Base-by-base conservation (phyloP, 2,113 vertebrate species). In the Chionodraco myersi region DNA sequence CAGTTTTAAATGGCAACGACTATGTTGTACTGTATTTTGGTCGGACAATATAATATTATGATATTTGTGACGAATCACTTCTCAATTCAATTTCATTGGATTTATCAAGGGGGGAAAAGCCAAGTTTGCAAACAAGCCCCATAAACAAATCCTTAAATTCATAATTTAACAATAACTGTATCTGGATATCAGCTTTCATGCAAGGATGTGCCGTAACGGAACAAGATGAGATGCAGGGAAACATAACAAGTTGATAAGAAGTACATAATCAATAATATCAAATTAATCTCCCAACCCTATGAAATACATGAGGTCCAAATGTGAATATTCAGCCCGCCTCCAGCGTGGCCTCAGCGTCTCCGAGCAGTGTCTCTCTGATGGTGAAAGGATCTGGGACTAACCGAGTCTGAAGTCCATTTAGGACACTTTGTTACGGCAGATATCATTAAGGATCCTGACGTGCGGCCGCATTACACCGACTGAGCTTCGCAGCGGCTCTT, bases 371-470 rank as follows among this genome's bases (percentile, higher is more conserved):
- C 45, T 62, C 21, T 57, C 26, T 61, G 26, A 61, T 48, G 58
- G 18, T 30, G 30, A 53, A 53, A 53, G 60, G 5, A 77, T 65
- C 48, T 59, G 53, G 6, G n/a, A n/a, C 10, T 26, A 4, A 45
- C 15, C n/a, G 56, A 47, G 56, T n/a, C 54, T 70, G 21, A 48
- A 23, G 34, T 41, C 30, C 4, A n/a, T 72, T 61, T 16, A 54
- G 18, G 5, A 57, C 52, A 13, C 16, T 64, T 45, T 58, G 21
- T 57, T 57, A 15, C 16, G 23, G 49, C 26, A 34, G 41, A 70
- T 23, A 63, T 75, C 34, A 48, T 58, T 44, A 41, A 79, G 47
- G 36, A 36, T 26, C 34, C 10, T 57, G 23, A 66, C 56, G 12
- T 34, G 21, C 41, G 64, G 59, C 11, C 11, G n/a, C 9, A 44